A percentile compares a stretch with the other conserved stretches of the same genome.
phyloP scores from a whole-genome alignment of 2,797 vertebrate species.

The Sebastolobus alascanus region DNA sequence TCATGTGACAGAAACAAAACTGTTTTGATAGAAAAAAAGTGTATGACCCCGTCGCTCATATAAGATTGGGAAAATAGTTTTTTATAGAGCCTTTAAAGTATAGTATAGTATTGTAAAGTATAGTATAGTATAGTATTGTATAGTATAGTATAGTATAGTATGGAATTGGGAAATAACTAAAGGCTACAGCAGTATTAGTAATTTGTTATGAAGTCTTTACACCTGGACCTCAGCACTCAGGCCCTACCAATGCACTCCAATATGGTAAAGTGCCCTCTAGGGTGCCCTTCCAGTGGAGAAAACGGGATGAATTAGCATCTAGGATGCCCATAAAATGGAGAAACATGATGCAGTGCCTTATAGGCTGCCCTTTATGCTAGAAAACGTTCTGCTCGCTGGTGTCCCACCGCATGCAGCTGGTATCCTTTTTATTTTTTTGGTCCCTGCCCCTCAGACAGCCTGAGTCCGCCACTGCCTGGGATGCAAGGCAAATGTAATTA shows the following conservation, averaged over 20 bases:
- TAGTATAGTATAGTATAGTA: background rate
- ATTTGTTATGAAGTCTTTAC: background rate
- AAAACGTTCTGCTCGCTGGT: too few relatives aligned
- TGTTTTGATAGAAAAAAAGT: background rate
- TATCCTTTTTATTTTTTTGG: too few relatives aligned
- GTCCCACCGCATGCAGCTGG: too few relatives aligned
- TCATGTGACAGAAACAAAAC: background rate
- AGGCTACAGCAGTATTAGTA: background rate
- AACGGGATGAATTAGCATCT: too few relatives aligned
- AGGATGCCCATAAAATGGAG: too few relatives aligned
- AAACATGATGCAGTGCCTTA: too few relatives aligned
- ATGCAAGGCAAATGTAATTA: background rate
- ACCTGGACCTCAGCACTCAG: background rate
- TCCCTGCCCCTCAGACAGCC: too few relatives aligned
- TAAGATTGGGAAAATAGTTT: background rate
- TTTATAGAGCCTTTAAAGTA: background rate
- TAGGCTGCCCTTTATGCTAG: too few relatives aligned
- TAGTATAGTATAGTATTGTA: background rate
- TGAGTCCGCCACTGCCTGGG: background rate
- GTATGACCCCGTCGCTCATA: background rate
- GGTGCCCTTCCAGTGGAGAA: too few relatives aligned
- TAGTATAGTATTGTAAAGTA: background rate
- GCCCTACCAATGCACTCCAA: too few relatives aligned
- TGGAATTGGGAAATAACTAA: background rate
- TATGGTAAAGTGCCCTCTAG: too few relatives aligned